A percentile compares a stretch with the other conserved stretches of the same genome.
phyloP scores from a whole-genome alignment of 2,888 invertebrate genomes.

The Ferrisia virgata region DNA sequence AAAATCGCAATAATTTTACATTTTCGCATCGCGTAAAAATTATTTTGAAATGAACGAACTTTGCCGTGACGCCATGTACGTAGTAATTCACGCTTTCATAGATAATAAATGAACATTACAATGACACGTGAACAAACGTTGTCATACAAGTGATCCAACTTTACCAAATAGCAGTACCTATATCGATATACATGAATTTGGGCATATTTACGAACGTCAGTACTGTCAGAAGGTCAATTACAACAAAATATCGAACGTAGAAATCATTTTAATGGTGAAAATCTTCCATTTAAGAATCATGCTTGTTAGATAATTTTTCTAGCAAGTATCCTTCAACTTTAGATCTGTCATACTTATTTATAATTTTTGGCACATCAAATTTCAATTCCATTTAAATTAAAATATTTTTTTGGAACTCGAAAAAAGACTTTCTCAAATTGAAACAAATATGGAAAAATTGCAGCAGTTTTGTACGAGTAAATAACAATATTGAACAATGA shows the following conservation, averaged over 20 bases:
- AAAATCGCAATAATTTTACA: not conserved
- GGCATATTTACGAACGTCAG: not conserved
- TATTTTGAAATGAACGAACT: not conserved
- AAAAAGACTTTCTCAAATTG: too few species aligned
- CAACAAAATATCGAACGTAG: not conserved
- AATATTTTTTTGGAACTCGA: too few species aligned
- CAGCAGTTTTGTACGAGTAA: too few species aligned
- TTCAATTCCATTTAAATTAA: too few species aligned
- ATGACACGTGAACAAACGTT: conserved; percentile 24
- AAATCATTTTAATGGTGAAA: not conserved
- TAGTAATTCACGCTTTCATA: not conserved
- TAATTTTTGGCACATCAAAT: too few species aligned
- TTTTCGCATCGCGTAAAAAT: not conserved
- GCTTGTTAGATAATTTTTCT: too few species aligned
- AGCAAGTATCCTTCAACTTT: too few species aligned
- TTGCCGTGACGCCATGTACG: not conserved
- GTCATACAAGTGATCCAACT: not conserved
- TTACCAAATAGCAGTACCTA: not conserved
- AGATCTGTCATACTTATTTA: too few species aligned
- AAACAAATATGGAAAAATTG: too few species aligned
- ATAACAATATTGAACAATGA: too few species aligned
- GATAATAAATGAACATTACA: not conserved
- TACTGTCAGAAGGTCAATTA: not conserved
- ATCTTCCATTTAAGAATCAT: not conserved
- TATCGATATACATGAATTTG: not conserved